A percentile compares a stretch with the other conserved stretches of the same genome.
Evolutionary conservation across 2,888 invertebrate species (phyloP).

Genomic region (Oscheius sp.): DNA sequence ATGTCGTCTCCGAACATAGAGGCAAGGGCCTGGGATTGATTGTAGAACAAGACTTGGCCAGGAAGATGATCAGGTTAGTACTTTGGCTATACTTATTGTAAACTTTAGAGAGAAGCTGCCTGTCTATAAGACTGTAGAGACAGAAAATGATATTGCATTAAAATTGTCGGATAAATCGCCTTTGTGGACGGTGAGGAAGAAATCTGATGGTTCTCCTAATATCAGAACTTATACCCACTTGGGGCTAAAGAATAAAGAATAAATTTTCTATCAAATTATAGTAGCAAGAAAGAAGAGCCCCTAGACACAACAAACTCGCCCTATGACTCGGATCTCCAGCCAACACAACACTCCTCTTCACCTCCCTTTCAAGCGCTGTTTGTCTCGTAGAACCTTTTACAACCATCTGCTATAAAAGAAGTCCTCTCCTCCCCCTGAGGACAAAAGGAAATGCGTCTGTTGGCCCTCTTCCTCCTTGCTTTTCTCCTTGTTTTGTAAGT

Average conservation of each 20-base stretch:
- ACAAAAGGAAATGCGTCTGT: slow-evolving; percentile 4
- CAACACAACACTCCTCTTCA: too few species aligned
- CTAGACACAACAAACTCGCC: too few species aligned
- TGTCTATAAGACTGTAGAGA: background rate
- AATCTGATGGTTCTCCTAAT: background rate
- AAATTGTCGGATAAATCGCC: background rate
- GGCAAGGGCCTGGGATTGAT: background rate
- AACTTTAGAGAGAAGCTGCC: background rate
- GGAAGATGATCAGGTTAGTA: background rate
- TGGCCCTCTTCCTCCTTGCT: background rate
- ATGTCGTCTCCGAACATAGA: background rate
- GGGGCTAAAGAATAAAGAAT: too few species aligned
- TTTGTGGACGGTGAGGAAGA: background rate
- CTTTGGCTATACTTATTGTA: background rate
- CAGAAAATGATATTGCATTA: background rate
- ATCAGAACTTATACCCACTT: too few species aligned
- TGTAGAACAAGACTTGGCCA: slow-evolving; percentile 5
- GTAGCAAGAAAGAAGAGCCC: too few species aligned
- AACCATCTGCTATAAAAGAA: too few species aligned
- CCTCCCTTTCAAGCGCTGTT: too few species aligned
- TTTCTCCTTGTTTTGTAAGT: background rate
- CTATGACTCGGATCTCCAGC: too few species aligned
- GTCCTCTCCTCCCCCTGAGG: too few species aligned
- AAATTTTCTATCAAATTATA: too few species aligned
- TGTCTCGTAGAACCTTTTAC: too few species aligned